These are phyloP conservation scores for Oreochromis grahami DNA, from an alignment of 2,797 vertebrate species.

Conservation along the genomic window DNA sequence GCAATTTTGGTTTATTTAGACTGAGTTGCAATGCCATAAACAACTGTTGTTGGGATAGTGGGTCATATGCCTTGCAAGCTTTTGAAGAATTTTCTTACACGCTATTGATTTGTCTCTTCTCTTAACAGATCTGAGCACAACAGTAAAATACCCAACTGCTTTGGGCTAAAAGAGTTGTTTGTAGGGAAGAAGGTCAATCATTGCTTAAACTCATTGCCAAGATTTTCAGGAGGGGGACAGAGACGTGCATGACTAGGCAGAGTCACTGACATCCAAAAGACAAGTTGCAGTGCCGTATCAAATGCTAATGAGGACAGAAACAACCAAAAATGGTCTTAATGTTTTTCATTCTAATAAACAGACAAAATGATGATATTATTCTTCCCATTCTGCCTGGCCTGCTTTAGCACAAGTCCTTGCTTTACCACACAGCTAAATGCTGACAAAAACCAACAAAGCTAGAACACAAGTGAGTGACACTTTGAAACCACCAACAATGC, in stretches of 20 bases:
- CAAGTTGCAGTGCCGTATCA: conserved; percentile 40
- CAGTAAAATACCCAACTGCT: conserved; percentile 51
- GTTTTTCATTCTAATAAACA: conserved; percentile 51
- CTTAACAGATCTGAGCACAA: conserved; percentile 34
- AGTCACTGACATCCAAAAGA: conserved; percentile 37
- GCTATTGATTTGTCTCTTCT: background rate
- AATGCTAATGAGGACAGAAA: conserved; percentile 54
- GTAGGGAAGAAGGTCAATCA: conserved; percentile 50
- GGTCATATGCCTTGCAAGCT: conserved; percentile 27
- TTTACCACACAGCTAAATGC: conserved; percentile 52
- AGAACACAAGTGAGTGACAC: conserved; percentile 57
- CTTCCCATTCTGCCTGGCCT: conserved; percentile 42
- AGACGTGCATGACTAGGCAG: conserved; percentile 37
- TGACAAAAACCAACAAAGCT: conserved; percentile 57
- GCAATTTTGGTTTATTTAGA: conserved; percentile 72
- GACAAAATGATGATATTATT: conserved; percentile 52
- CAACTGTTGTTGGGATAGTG: conserved; percentile 50
- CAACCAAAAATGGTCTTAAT: conserved; percentile 37
- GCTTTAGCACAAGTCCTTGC: conserved; percentile 29
- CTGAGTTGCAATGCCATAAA: conserved; percentile 66
- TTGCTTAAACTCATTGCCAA: conserved; percentile 36
- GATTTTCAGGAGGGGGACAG: conserved; percentile 36
- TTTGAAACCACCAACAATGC: conserved; percentile 53
- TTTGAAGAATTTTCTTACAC: conserved; percentile 51
- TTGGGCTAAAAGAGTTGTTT: conserved; percentile 57